Conservation (phyloP, 1,140 invertebrate genomes). For the Acromyrmex echinatior region DNA sequence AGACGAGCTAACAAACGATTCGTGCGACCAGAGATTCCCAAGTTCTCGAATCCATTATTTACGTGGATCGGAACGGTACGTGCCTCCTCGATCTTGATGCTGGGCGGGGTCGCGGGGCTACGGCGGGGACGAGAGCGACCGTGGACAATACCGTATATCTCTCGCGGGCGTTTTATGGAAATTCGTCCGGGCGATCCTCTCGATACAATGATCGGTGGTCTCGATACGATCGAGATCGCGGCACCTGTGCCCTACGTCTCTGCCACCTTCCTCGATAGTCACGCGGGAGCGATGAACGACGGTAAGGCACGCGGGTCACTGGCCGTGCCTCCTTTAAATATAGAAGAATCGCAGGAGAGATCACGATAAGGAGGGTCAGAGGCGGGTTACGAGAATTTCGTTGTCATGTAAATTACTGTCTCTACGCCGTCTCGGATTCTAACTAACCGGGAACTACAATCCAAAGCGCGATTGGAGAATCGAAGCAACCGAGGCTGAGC, state of each 20-base stretch:
- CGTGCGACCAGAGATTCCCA: slow-evolving; percentile 37
- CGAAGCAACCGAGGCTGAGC: slow-evolving; percentile 12
- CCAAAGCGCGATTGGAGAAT: slow-evolving; percentile 65
- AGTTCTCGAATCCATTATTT: slow-evolving; percentile 82
- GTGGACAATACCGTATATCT: slow-evolving; percentile 78
- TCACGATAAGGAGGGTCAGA: slow-evolving; percentile 84
- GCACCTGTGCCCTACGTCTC: slow-evolving; percentile 84
- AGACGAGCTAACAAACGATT: slow-evolving; percentile 50
- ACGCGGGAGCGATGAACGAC: slow-evolving; percentile 25
- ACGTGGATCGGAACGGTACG: slow-evolving; percentile 75
- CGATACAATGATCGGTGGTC: slow-evolving; percentile 83
- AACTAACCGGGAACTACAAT: slow-evolving; percentile 73
- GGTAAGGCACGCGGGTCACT: slow-evolving; percentile 80
- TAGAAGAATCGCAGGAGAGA: slow-evolving; percentile 85
- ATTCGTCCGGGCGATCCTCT: slow-evolving; percentile 72
- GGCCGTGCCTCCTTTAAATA: slow-evolving; percentile 84
- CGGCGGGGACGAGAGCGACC: slow-evolving; percentile 52
- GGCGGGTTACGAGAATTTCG: slow-evolving; percentile 83
- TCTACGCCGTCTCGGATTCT: slow-evolving; percentile 73
- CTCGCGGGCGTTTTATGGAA: slow-evolving; percentile 75
- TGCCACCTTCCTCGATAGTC: slow-evolving; percentile 60
- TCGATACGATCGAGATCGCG: slow-evolving; percentile 82
- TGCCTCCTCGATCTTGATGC: slow-evolving; percentile 81
- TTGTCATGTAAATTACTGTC: slow-evolving; percentile 86
- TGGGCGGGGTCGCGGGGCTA: slow-evolving; percentile 65